Evolutionary conservation across 2,797 vertebrate species (phyloP), one percentile per base, ranked within the genome.

Genomic region (Xyrichtys novacula): DNA sequence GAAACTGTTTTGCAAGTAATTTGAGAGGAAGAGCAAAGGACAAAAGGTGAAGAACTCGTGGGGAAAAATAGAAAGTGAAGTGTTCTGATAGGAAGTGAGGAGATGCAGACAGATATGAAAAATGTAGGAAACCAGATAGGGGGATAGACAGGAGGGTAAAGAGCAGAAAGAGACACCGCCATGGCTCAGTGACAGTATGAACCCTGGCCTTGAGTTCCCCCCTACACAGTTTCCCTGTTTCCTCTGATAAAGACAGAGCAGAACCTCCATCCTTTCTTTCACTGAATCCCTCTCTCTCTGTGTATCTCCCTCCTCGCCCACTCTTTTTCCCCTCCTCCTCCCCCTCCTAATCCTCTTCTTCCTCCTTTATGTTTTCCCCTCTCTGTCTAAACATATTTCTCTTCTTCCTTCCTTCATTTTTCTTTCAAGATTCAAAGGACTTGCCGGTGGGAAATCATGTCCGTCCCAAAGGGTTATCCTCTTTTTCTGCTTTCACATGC

Each of bases 201-300:
- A 74, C 59, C 54, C 44, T 39, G 36, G 29, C 26, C 52, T 74
- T 61, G 29, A 53, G 58, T 71, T n/a, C 20, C 42, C 71, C 71
- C 65, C 55, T 61, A 74, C 25, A 74, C 25, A 58, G 25, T 47
- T 71, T 56, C 54, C 55, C 63, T 36, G 76, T 81, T 84, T 80
- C 81, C 68, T 80, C 66, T 65, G 78, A 84, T 84, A 82, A 80
- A 78, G 64, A 77, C 39, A 54, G 38, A 74, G 46, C 62, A 81
- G 70, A 81, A 60, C 57, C 60, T 69, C 56, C 28, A 38, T 63
- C 66, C 38, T 47, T 66, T 61, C 56, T 47, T 71, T 59, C 52
- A 58, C 60, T 78, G 55, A 53, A 53, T 81, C 73, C 63, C 76
- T 54, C 16, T 26, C 76, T 48, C 14, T 26, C n/a, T n/a, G n/a